Evolutionary conservation across 2,888 invertebrate genomes (phyloP).

Genomic region (Pharmacophagus antenor): DNA sequence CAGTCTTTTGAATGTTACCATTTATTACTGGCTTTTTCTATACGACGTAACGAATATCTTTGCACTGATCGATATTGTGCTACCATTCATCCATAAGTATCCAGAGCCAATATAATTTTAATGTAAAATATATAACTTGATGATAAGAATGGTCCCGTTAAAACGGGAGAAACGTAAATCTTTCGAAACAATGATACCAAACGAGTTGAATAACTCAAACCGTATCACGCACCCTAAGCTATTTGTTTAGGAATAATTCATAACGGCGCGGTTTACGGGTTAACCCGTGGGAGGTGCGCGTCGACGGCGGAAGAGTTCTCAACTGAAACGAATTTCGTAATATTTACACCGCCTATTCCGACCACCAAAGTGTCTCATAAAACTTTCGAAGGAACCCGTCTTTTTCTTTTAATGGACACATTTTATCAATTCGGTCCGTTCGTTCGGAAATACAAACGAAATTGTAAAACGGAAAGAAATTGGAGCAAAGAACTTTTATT

Average conservation of each 20-base stretch:
- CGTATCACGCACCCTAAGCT: slow-evolving; percentile 18
- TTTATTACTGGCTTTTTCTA: too few species aligned
- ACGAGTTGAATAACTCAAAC: slow-evolving; percentile 26
- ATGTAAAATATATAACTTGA: too few species aligned
- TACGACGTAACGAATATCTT: too few species aligned
- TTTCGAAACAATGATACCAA: slow-evolving; percentile 23
- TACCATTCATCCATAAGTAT: too few species aligned
- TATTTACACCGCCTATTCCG: slow-evolving; percentile 10
- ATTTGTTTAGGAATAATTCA: slow-evolving; percentile 27
- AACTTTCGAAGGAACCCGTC: neutral
- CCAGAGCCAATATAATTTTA: too few species aligned
- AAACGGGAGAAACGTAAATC: slow-evolving; percentile 13
- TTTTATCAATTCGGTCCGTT: neutral
- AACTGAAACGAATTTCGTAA: slow-evolving; percentile 14
- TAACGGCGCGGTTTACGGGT: slow-evolving; percentile 19
- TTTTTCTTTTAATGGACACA: neutral
- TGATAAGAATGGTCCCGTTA: neutral
- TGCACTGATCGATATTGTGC: too few species aligned
- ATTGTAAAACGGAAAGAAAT: neutral
- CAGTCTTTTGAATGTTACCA: too few species aligned
- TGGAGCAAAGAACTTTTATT: neutral
- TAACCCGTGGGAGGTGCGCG: slow-evolving; percentile 20
- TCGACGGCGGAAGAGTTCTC: slow-evolving; percentile 21
- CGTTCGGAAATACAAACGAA: neutral
- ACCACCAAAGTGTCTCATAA: neutral